Base-by-base conservation (phyloP, 2,113 vertebrate genomes). In the Mustelus asterias region DNA sequence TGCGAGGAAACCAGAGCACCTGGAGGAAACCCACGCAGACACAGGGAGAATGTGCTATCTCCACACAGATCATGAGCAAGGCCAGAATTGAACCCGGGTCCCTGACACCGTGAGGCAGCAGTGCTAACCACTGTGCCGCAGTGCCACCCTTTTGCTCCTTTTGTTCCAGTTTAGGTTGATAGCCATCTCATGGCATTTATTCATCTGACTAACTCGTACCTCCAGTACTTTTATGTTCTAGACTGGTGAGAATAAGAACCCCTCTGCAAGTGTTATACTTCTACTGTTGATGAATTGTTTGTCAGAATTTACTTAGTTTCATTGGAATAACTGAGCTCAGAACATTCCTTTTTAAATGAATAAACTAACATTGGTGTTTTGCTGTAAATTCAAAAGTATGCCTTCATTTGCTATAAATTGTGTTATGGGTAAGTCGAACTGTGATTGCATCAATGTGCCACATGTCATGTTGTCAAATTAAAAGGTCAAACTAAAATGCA, bases 401-500 rank as follows among this genome's bases (percentile, higher is more conserved):
- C 4, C 7, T 72, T 29, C 69, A 70, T 26, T 70, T 70, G 22
- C 22, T 54, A 26, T 58, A 88, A 88, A 54, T 88, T 26, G 26
- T 54, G 85, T 26, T 88, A 58, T 37, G 16, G 14, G 13, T 92
- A 90, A 33, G 16, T 92, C n/a, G 89, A 65, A 92, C 58, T 16
- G 18, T 63, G 89, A 37, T 92, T 33, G 1, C 29, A n/a, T 65
- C 89, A 37, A 48, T 72, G 65, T 72, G 44, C 93, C 93, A 54
- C 22, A 24, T 70, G 10, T 60, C 93, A 44, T 95, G 41, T 48
- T 48, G 41, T 95, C 94, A 95, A 95, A 95, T 95, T 72, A 48
- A 72, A 48, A 54, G 94, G 37, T 16, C 94, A 95, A 95, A 95
- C 41, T 54, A 72, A 95, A 95, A 72, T 54, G 41, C 41, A 69